A percentile compares a stretch with the other conserved stretches of the same genome.
Conservation (phyloP, 2,888 invertebrate species). For the Griposia aprilina region DNA sequence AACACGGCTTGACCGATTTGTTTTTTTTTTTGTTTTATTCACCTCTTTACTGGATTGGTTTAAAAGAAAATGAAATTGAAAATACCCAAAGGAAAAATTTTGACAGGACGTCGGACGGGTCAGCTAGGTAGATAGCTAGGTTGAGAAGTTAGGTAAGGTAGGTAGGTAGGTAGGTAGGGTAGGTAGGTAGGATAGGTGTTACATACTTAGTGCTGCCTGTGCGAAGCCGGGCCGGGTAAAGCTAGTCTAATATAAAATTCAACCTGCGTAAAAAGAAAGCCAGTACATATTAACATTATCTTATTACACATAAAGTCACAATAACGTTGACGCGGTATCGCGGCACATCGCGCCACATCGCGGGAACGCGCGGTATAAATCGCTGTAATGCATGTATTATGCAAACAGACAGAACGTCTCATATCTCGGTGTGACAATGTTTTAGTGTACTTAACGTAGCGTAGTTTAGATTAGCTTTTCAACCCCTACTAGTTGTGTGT, state of each 20-base stretch:
- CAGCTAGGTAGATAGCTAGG: too few species aligned
- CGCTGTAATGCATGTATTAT: slow-evolving; percentile 83
- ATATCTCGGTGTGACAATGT: slow-evolving; percentile 81
- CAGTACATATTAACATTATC: slow-evolving; percentile 52
- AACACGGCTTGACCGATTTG: too few species aligned
- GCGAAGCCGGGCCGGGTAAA: too few species aligned
- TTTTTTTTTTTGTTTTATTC: too few species aligned
- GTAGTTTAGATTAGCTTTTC: slow-evolving; percentile 71
- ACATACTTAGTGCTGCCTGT: too few species aligned
- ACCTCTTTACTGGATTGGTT: too few species aligned
- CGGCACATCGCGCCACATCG: slow-evolving; percentile 48
- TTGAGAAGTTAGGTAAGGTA: too few species aligned
- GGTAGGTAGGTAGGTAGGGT: too few species aligned
- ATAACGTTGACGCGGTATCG: slow-evolving; percentile 62
- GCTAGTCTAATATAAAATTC: slow-evolving; percentile 6
- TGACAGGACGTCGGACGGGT: too few species aligned
- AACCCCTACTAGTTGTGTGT: slow-evolving; percentile 67
- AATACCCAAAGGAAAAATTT: too few species aligned
- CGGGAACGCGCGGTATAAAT: slow-evolving; percentile 73
- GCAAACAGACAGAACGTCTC: slow-evolving; percentile 80
- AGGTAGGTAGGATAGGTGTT: too few species aligned
- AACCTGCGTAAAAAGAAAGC: slow-evolving; percentile 3
- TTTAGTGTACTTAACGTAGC: slow-evolving; percentile 77
- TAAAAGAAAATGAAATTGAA: too few species aligned
- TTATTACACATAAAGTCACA: slow-evolving; percentile 63